A percentile compares a stretch with the other conserved stretches of the same genome.
phyloP scores from a whole-genome alignment of 2,888 invertebrate genomes.

The Stenurella melanura region DNA sequence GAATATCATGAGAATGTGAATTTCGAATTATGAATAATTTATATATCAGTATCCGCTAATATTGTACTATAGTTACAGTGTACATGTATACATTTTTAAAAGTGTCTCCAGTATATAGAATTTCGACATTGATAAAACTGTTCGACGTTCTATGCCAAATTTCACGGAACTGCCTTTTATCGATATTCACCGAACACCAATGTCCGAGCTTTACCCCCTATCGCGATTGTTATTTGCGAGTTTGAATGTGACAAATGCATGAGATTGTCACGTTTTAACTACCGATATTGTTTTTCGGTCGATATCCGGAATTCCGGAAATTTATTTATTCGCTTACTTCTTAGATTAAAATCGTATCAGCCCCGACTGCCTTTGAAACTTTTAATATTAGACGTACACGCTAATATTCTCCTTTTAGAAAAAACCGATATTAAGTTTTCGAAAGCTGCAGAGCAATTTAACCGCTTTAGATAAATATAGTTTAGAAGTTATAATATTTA shows the following conservation, averaged over 20 bases:
- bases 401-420: background rate
- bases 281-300: slow-evolving; percentile 40
- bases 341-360: slow-evolving; percentile 18
- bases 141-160: background rate
- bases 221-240: slow-evolving; percentile 65
- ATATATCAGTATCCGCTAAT: no score
- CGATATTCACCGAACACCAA: slow-evolving; percentile 17
- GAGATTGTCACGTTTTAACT: slow-evolving; percentile 47
- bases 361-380: slow-evolving; percentile 3
- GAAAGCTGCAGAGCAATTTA: background rate
- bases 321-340: slow-evolving; percentile 21
- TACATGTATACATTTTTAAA: no score
- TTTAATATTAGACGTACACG: background rate
- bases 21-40: no score
- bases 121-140: background rate
- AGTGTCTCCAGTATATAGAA: background rate
- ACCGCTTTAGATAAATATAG: background rate
- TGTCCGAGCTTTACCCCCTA: slow-evolving; percentile 47
- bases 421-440: background rate
- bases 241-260: slow-evolving; percentile 66
- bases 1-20: no score
- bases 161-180: background rate
- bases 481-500: no score
- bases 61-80: no score
- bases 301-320: slow-evolving; percentile 35